Evolutionary conservation across 2,113 vertebrate genomes (phyloP), one percentile per base, ranked within the genome.

Genomic region (Microtus richardsoni): DNA sequence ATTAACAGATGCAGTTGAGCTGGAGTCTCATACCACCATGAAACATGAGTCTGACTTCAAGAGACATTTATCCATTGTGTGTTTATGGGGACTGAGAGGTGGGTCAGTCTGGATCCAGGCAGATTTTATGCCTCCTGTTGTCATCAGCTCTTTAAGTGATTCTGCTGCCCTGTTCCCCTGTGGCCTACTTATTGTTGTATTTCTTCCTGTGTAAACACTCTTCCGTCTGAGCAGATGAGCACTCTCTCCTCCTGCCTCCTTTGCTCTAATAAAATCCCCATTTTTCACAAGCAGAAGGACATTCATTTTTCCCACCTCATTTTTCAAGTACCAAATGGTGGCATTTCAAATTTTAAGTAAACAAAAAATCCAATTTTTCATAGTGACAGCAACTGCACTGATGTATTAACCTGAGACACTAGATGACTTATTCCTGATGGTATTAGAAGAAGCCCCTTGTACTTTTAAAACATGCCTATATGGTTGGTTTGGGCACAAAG

Each of bases 321-420:
- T 99, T 98, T 98, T 98, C 98, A 98, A 97, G 79, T 84, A 95
- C 93, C 96, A 97, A 98, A 98, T 98, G 75, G 97, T 96, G 96
- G 73, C 96, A 98, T 98, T 98, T 98, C 97, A 98, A 96, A 96
- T 98, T 98, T 98, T 98, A 98, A 98, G 98, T 98, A 98, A 98
- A 98, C 97, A 98, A 97, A 98, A 98, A 98, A 85, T 98, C 70
- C 93, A 98, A 96, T 98, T 98, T 98, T 98, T 98, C 98, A 98
- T 95, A 73, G 49, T 98, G 98, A 98, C 98, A 98, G 96, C 89
- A 97, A 95, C 85, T 96, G 73, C 96, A 96, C 58, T 98, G 97
- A 98, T 98, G 66, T 97, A 98, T 98, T 97, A 98, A 98, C 85
- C 87, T 94, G 95, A 62, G 98, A 97, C 91, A 92, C 95, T 93